Conservation (phyloP, 2,113 vertebrate genomes). For the Lepisosteus osseus region DNA sequence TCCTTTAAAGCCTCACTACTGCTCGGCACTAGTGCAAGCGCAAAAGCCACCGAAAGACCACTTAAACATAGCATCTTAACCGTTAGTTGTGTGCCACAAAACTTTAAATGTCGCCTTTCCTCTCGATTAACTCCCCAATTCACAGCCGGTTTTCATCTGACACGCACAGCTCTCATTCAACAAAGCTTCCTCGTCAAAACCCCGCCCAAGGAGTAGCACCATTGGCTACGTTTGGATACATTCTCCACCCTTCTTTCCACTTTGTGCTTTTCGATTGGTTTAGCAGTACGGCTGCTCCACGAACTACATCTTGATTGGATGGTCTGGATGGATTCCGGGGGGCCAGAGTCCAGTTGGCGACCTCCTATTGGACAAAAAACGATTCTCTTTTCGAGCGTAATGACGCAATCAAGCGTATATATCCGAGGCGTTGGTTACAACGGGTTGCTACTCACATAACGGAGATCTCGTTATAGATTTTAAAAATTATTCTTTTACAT, state of each 20-base stretch:
- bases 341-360: constrained; percentile 82
- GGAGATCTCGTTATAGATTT: no score
- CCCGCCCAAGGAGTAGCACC: constrained; percentile 25
- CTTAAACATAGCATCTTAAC: constrained; percentile 65
- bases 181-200: constrained; percentile 34
- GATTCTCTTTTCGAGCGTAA: neutral
- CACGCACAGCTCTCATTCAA: constrained; percentile 14
- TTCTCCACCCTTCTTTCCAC: constrained; percentile 29
- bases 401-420: neutral
- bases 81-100: neutral
- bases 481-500: no score
- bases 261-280: constrained; percentile 49
- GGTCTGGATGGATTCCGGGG: neutral
- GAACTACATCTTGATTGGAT: constrained; percentile 47
- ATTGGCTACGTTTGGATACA: constrained; percentile 53
- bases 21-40: constrained; percentile 65
- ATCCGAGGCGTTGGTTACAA: no score
- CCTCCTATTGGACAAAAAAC: constrained; percentile 66
- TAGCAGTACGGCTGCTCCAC: constrained; percentile 27
- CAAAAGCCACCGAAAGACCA: constrained; percentile 75
- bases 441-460: no score
- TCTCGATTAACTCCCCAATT: constrained; percentile 13
- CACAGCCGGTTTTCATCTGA: constrained; percentile 26
- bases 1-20: constrained; percentile 63
- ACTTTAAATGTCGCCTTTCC: neutral